Conservation (phyloP, 2,888 invertebrate species). For the Melanotus villosus region DNA sequence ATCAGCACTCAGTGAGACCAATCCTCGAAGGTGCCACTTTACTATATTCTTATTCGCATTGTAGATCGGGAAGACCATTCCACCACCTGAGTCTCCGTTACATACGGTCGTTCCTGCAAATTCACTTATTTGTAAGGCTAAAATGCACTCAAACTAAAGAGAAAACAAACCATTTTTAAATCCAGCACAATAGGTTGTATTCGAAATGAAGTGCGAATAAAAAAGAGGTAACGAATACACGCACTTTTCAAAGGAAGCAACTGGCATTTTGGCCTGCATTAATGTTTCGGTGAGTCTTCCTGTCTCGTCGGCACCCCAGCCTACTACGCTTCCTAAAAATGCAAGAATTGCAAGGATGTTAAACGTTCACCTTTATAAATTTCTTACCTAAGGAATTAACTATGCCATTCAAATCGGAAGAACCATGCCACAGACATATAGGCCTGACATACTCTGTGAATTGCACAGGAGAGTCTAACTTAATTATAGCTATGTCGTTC, state of each 20-base stretch:
- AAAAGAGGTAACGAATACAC: slow-evolving; percentile 75
- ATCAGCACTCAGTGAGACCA: too few relatives aligned
- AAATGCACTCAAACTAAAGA: not conserved
- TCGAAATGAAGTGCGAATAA: slow-evolving; percentile 73
- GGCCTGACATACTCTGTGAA: slow-evolving; percentile 64
- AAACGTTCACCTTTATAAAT: not conserved
- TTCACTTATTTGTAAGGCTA: not conserved
- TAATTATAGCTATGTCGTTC: slow-evolving; percentile 63
- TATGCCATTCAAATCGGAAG: slow-evolving; percentile 53
- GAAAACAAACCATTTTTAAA: slow-evolving; percentile 67
- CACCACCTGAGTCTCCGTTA: slow-evolving; percentile 68
- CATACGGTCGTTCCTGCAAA: slow-evolving; percentile 73
- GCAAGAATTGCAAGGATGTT: not conserved
- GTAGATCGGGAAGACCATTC: slow-evolving; percentile 64
- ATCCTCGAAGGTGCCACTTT: too few relatives aligned
- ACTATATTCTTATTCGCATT: slow-evolving; percentile 44
- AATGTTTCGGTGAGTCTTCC: slow-evolving; percentile 73
- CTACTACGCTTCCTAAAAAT: slow-evolving; percentile 63
- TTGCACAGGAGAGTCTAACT: slow-evolving; percentile 56
- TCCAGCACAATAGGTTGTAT: slow-evolving; percentile 72
- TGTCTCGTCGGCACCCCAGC: slow-evolving; percentile 73
- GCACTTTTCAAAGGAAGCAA: slow-evolving; percentile 74
- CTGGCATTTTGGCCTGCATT: slow-evolving; percentile 74
- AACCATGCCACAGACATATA: slow-evolving; percentile 62
- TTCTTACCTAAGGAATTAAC: too few relatives aligned